These are phyloP conservation scores for Philypnodon macrostomus DNA, from an alignment of 2,797 vertebrate species.

Conservation along the genomic window DNA sequence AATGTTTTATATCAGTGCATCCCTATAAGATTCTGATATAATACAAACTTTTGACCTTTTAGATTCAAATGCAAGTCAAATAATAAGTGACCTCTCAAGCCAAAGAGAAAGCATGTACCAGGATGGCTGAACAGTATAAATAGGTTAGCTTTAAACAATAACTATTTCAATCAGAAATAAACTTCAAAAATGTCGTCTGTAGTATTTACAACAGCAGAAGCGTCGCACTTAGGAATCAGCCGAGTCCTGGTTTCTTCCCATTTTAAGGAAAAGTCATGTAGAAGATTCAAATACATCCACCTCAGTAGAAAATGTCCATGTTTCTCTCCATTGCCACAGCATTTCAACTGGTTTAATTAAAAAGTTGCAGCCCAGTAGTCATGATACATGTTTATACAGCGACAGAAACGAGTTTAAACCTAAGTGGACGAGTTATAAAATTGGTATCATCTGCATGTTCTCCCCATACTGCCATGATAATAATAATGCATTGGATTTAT, in stretches of 20 bases:
- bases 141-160: conserved; percentile 17
- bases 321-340: conserved; percentile 30
- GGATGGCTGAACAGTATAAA: conserved; percentile 24
- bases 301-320: conserved; percentile 57
- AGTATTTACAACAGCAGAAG: conserved; percentile 68
- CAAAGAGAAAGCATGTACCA: conserved; percentile 14
- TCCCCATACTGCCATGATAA: too few species aligned
- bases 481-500: too few species aligned
- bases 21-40: too few species aligned
- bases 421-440: too few species aligned
- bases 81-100: conserved; percentile 14
- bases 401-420: conserved; percentile 26
- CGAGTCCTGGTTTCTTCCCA: conserved; percentile 30
- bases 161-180: conserved; percentile 28
- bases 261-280: conserved; percentile 29
- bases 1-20: too few species aligned
- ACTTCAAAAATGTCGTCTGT: too few species aligned
- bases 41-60: too few species aligned
- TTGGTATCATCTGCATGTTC: too few species aligned
- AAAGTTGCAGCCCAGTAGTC: too few species aligned
- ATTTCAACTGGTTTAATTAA: conserved; percentile 43
- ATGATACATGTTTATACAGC: too few species aligned
- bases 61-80: too few species aligned
- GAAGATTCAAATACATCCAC: conserved; percentile 37
- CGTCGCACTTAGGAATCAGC: conserved; percentile 15